Percentiles rank a stretch among this genome's conserved stretches.
phyloP scores from a whole-genome alignment of 2,888 invertebrate species.

The Megaustenia siamemsis region DNA sequence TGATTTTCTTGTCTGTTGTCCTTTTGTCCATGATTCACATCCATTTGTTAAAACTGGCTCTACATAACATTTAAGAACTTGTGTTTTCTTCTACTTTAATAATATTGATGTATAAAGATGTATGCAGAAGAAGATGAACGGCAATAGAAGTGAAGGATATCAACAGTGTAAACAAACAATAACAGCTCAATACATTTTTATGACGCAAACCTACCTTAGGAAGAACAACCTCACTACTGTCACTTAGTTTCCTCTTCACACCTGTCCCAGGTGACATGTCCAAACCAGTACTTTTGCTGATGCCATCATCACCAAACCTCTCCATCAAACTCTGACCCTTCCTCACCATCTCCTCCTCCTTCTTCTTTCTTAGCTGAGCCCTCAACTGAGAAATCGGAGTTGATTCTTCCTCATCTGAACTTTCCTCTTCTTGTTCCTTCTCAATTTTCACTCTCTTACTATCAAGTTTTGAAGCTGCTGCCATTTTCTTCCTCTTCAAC shows the following conservation, averaged over 20 bases:
- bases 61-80: too few relatives aligned
- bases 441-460: background rate
- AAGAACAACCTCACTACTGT: background rate
- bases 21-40: too few relatives aligned
- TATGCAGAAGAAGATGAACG: too few relatives aligned
- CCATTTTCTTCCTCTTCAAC: conserved; percentile 36
- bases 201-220: conserved; percentile 9
- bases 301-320: background rate
- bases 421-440: conserved; percentile 6
- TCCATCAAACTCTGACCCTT: conserved; percentile 28
- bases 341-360: background rate
- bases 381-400: conserved; percentile 49
- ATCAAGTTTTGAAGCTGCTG: too few relatives aligned
- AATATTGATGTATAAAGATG: too few relatives aligned
- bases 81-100: too few relatives aligned
- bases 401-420: conserved; percentile 48
- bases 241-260: conserved; percentile 32
- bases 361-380: conserved; percentile 39
- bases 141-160: too few relatives aligned
- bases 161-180: too few relatives aligned
- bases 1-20: too few relatives aligned
- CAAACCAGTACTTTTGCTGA: background rate
- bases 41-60: too few relatives aligned
- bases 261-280: background rate
- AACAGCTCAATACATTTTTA: too few relatives aligned